These are phyloP conservation scores for Sitodiplosis mosellana DNA, from an alignment of 1,140 invertebrate species.

Conservation along the genomic window DNA sequence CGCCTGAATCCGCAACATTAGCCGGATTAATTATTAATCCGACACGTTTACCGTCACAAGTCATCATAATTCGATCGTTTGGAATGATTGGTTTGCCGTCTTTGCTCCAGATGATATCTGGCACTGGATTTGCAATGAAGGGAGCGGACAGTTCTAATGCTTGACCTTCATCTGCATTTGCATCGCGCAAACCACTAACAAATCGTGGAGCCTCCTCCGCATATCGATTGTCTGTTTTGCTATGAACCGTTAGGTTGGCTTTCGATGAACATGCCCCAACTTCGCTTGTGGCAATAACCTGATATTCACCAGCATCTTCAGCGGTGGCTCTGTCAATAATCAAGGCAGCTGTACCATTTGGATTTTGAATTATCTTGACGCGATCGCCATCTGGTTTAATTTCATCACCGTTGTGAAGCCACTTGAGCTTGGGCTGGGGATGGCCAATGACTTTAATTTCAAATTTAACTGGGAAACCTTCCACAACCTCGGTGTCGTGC, in stretches of 20 bases:
- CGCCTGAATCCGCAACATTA: slow-evolving; percentile 51
- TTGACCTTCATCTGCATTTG: slow-evolving; percentile 58
- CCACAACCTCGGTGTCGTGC: slow-evolving; percentile 52
- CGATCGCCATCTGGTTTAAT: slow-evolving; percentile 53
- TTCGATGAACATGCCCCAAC: slow-evolving; percentile 49
- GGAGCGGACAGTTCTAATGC: slow-evolving; percentile 42
- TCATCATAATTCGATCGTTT: slow-evolving; percentile 44
- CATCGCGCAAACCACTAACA: slow-evolving; percentile 49
- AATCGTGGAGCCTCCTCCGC: slow-evolving; percentile 59
- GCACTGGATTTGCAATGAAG: slow-evolving; percentile 71
- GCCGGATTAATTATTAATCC: slow-evolving; percentile 56
- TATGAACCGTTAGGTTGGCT: slow-evolving; percentile 44
- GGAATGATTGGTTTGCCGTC: slow-evolving; percentile 45
- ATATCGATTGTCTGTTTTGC: slow-evolving; percentile 35
- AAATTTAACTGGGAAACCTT: slow-evolving; percentile 63
- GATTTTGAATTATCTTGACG: slow-evolving; percentile 39
- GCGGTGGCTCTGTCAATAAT: slow-evolving; percentile 42
- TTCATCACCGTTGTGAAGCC: slow-evolving; percentile 58
- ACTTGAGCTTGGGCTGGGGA: slow-evolving; percentile 52
- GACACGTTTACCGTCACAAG: slow-evolving; percentile 63
- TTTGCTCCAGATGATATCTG: slow-evolving; percentile 67
- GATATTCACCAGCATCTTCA: slow-evolving; percentile 56
- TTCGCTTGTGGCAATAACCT: slow-evolving; percentile 51
- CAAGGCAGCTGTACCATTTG: slow-evolving; percentile 47
- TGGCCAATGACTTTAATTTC: slow-evolving; percentile 56